Percentiles rank a stretch among this genome's conserved stretches.
Evolutionary conservation across 2,888 invertebrate species (phyloP).

Genomic region (Heteropelma amictum): DNA sequence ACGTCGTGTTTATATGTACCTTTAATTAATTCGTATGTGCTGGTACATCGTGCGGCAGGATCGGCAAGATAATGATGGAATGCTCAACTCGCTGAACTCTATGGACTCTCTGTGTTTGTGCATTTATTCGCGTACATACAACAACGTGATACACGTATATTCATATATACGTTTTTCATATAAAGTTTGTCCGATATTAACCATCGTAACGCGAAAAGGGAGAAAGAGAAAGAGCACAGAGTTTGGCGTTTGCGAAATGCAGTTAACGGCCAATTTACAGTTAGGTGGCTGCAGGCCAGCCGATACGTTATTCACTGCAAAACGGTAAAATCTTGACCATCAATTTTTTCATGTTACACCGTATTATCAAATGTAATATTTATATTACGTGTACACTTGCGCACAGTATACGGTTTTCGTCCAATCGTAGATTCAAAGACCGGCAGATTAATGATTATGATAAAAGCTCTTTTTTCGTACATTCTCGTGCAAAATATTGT

Average conservation of each 20-base stretch:
- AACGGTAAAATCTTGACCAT: conserved; percentile 44
- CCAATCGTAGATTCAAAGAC: too few species aligned
- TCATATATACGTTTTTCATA: background rate
- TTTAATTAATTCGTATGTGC: conserved; percentile 30
- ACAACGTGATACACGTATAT: too few species aligned
- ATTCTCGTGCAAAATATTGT: too few species aligned
- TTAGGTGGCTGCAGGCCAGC: conserved; percentile 41
- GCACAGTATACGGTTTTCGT: too few species aligned
- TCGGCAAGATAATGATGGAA: conserved; percentile 30
- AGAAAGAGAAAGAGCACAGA: background rate
- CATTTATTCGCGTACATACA: conserved; percentile 16
- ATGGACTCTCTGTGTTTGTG: conserved; percentile 21
- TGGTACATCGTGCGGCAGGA: conserved; percentile 8
- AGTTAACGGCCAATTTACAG: conserved; percentile 41
- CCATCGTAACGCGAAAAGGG: background rate
- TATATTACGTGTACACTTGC: background rate
- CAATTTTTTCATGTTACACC: conserved; percentile 27
- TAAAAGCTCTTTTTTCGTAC: too few species aligned
- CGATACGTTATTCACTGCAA: conserved; percentile 41
- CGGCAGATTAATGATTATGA: too few species aligned
- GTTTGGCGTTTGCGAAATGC: conserved; percentile 28
- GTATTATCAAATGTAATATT: background rate
- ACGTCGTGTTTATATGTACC: conserved; percentile 11
- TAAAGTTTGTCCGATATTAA: conserved; percentile 14
- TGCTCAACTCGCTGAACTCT: background rate